Evolutionary conservation across 2,888 invertebrate species (phyloP).

Genomic region (Orchestes rusci): DNA sequence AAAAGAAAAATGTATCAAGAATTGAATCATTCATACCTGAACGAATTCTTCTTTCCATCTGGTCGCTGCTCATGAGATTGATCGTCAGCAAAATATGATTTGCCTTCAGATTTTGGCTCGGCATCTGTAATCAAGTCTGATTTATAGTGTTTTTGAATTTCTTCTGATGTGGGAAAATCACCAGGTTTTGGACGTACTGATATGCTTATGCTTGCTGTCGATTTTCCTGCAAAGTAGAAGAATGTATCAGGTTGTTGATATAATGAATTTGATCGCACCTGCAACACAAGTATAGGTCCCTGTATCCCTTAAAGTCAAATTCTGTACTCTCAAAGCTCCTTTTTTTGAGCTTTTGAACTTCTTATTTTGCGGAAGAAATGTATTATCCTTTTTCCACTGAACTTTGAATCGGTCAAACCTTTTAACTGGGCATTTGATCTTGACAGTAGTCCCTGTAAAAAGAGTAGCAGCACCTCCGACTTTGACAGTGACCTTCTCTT

Average conservation of each 20-base stretch:
- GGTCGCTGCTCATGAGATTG: constrained; percentile 61
- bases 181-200: constrained; percentile 73
- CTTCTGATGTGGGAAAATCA: constrained; percentile 73
- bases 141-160: constrained; percentile 48
- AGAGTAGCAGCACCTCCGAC: constrained; percentile 87
- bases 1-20: background rate
- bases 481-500: constrained; percentile 75
- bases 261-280: too few relatives aligned
- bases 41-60: constrained; percentile 36
- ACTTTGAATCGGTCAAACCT: constrained; percentile 76
- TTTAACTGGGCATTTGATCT: constrained; percentile 90
- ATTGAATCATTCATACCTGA: constrained; percentile 14
- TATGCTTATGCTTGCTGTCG: constrained; percentile 72
- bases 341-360: constrained; percentile 86
- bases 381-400: constrained; percentile 83
- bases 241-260: too few relatives aligned
- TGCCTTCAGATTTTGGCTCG: constrained; percentile 36
- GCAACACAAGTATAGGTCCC: constrained; percentile 84
- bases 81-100: constrained; percentile 48
- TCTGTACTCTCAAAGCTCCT: constrained; percentile 80
- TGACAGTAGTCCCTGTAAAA: constrained; percentile 84
- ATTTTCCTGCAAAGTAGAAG: constrained; percentile 46
- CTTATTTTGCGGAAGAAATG: constrained; percentile 66
- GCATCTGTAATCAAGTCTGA: constrained; percentile 34
- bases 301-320: constrained; percentile 71